A percentile compares a stretch with the other conserved stretches of the same genome.
phyloP scores from a whole-genome alignment of 2,888 invertebrate species.

The Elysia crispata region DNA sequence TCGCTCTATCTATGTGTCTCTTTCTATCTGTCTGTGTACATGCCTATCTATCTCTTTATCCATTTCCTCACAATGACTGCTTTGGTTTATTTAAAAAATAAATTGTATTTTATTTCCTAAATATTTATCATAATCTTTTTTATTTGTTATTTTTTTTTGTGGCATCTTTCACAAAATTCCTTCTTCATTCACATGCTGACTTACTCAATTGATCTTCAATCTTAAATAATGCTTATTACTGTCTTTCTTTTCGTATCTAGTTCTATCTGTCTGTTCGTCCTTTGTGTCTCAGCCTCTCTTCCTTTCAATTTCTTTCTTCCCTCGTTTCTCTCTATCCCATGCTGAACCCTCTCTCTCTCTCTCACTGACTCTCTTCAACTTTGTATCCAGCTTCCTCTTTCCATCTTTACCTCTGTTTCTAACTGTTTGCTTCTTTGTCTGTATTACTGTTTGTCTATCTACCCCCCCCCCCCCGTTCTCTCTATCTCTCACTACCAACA shows the following conservation, averaged over 20 bases:
- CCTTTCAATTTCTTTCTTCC: not conserved
- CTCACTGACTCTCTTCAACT: slow-evolving; percentile 17
- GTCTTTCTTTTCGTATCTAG: no score
- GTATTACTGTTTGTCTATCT: slow-evolving; percentile 1
- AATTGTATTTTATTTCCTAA: no score
- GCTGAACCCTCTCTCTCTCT: not conserved
- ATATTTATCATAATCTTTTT: not conserved
- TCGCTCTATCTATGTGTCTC: not conserved
- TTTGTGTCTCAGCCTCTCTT: not conserved
- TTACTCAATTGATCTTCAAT: not conserved
- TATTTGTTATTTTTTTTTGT: not conserved
- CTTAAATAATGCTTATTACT: no score
- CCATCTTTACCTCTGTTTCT: slow-evolving; percentile 2
- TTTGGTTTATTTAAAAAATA: no score
- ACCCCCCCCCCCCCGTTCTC: not conserved
- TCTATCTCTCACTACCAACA: not conserved
- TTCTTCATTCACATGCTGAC: not conserved
- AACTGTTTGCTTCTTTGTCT: not conserved
- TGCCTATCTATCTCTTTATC: slow-evolving; percentile 9
- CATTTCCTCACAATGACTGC: slow-evolving; percentile 6
- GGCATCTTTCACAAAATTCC: slow-evolving; percentile 1
- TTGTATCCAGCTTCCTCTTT: not conserved
- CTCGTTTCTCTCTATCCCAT: slow-evolving; percentile 29
- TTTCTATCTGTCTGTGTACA: not conserved
- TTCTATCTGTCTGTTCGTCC: no score